A percentile compares a stretch with the other conserved stretches of the same genome.
These are phyloP conservation scores for Rachycentron canadum DNA, from an alignment of 2,797 vertebrate genomes.

Conservation along the genomic window DNA sequence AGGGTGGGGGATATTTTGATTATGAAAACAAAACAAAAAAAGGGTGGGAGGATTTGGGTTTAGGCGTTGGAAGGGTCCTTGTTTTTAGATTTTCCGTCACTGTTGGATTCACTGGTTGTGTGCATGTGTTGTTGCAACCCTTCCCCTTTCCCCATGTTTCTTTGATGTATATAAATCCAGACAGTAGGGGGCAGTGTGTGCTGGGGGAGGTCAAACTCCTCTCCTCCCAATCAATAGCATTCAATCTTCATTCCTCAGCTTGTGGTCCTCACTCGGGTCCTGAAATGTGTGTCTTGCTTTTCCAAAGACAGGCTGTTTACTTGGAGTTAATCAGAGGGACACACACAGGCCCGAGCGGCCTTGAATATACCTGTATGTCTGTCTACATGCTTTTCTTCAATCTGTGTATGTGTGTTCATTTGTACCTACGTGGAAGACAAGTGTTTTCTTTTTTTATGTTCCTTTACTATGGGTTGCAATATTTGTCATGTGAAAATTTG, in stretches of 20 bases:
- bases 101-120: conserved; percentile 85
- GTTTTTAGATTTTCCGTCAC: conserved; percentile 86
- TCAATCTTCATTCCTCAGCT: conserved; percentile 84
- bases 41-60: conserved; percentile 75
- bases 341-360: conserved; percentile 76
- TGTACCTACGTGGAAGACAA: conserved; percentile 80
- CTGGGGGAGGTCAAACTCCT: conserved; percentile 82
- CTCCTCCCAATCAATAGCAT: conserved; percentile 83
- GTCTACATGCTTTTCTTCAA: conserved; percentile 80
- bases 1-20: conserved; percentile 80
- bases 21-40: conserved; percentile 64
- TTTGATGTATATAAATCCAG: conserved; percentile 87
- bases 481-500: conserved; percentile 81
- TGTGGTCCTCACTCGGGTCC: conserved; percentile 75
- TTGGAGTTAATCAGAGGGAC: conserved; percentile 87
- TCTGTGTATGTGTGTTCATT: conserved; percentile 80
- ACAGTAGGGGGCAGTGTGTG: conserved; percentile 85
- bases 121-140: conserved; percentile 76
- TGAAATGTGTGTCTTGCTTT: conserved; percentile 84
- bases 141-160: conserved; percentile 77
- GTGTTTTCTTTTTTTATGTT: conserved; percentile 75
- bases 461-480: conserved; percentile 84
- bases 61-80: conserved; percentile 82
- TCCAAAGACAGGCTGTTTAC: conserved; percentile 85
- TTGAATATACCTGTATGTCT: conserved; percentile 74